phyloP scores from a whole-genome alignment of 2,888 invertebrate genomes.

The Epinotia ramella region DNA sequence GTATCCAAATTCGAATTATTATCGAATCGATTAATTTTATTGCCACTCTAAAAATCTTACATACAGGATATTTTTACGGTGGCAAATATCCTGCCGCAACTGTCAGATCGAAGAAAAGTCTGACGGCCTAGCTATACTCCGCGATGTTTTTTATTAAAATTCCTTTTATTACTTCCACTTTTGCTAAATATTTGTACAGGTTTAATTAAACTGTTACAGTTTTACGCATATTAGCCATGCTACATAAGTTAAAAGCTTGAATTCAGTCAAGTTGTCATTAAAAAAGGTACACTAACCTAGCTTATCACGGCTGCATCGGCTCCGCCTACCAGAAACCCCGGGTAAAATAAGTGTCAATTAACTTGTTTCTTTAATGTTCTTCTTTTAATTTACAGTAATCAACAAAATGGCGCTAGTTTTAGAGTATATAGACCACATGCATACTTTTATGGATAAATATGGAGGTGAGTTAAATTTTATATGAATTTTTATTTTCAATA shows the following conservation, averaged over 20 bases:
- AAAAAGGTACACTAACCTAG: constrained; percentile 45
- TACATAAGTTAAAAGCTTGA: not conserved
- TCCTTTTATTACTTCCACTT: constrained; percentile 31
- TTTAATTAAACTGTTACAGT: constrained; percentile 25
- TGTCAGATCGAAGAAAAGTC: constrained; percentile 16
- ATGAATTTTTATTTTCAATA: not conserved
- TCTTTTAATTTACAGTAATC: constrained; percentile 78
- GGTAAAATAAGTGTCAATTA: constrained; percentile 34
- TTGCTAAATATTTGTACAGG: constrained; percentile 19
- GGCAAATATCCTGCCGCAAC: constrained; percentile 24
- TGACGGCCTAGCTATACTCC: constrained; percentile 29
- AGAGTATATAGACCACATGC: constrained; percentile 91
- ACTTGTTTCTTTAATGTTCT: constrained; percentile 45
- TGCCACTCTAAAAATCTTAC: not conserved
- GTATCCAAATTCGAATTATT: not conserved
- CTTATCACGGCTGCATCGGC: constrained; percentile 34
- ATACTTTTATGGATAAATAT: constrained; percentile 92
- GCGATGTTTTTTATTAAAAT: constrained; percentile 44
- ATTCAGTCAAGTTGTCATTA: constrained; percentile 36
- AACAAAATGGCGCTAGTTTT: constrained; percentile 91
- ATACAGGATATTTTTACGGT: constrained; percentile 18
- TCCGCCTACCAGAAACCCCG: constrained; percentile 35
- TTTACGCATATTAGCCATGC: constrained; percentile 10
- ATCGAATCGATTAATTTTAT: not conserved
- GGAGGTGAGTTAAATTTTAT: constrained; percentile 87